A percentile compares a stretch with the other conserved stretches of the same genome.
phyloP scores from a whole-genome alignment of 2,888 invertebrate genomes.

The Cheilosia scutellata region DNA sequence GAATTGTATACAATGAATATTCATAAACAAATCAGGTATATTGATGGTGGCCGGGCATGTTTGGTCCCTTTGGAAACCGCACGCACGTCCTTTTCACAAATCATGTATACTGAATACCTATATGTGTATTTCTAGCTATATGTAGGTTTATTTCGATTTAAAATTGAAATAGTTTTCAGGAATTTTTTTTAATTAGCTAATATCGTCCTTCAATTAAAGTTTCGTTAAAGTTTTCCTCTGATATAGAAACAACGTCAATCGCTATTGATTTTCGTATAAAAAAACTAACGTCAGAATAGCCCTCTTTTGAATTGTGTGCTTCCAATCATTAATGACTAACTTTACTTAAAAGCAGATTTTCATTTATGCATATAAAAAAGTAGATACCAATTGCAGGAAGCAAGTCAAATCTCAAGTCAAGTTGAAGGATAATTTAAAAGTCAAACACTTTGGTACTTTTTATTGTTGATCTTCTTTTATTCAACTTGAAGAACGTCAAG shows the following conservation, averaged over 20 bases:
- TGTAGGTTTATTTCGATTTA: neutral
- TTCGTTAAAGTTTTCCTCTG: neutral
- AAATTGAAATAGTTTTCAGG: slow-evolving; percentile 2
- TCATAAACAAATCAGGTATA: slow-evolving; percentile 31
- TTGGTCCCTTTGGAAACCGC: slow-evolving; percentile 41
- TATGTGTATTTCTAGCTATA: too few relatives aligned
- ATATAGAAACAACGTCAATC: neutral
- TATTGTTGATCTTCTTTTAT: slow-evolving; percentile 50
- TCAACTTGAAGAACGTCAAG: slow-evolving; percentile 35
- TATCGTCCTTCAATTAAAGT: neutral
- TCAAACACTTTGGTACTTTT: slow-evolving; percentile 76
- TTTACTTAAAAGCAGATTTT: slow-evolving; percentile 5
- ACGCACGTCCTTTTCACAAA: slow-evolving; percentile 10
- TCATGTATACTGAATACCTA: neutral
- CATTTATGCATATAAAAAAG: neutral
- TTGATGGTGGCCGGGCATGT: slow-evolving; percentile 19
- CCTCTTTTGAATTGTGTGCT: neutral
- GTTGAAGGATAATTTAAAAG: slow-evolving; percentile 77
- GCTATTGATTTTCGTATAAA: neutral
- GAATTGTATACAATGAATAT: slow-evolving; percentile 10
- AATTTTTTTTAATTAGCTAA: slow-evolving; percentile 4
- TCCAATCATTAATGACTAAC: slow-evolving; percentile 36
- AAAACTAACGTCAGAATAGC: neutral
- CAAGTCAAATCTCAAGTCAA: slow-evolving; percentile 55
- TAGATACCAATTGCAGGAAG: slow-evolving; percentile 2